Base-by-base conservation (phyloP, 2,797 vertebrate genomes). In the Enteromius argenteus region DNA sequence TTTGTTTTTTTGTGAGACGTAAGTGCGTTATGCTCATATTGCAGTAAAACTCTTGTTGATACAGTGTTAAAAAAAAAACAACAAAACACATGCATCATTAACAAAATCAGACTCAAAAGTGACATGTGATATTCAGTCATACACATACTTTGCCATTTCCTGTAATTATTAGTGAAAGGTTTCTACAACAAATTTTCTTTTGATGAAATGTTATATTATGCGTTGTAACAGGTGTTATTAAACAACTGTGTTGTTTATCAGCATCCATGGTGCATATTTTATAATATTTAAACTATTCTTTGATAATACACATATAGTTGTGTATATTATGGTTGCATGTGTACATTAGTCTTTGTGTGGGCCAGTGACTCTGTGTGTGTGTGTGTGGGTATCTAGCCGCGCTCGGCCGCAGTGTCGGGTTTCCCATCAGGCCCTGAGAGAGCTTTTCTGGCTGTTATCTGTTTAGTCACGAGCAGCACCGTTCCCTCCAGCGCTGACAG, bases 361-460 rank as follows among this genome's bases (percentile, higher is more conserved):
- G 64, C 51, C 53, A 9, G 6, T 3, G 51, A 66, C 49, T 74
- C 27, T 68, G 39, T 84, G 69, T 86, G 49, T 66, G 46, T 80
- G 62, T 71, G 66, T 74, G 44, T 68, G 15, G 42, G 51, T 76
- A 53, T 84, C 56, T 73, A 42, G 30, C 37, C 35, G 17, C 71
- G 60, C 62, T 64, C 51, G 17, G 37, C 71, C 39, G 51, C 32
- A 83, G 51, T 82, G 60, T 85, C 62, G 19, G 39, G 73, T 87
- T 73, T 83, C 76, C 64, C 64, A 74, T 58, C 67, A 79, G 83
- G 49, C 32, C 46, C 46, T 46, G 56, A 75, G 72, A 75, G 80
- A 82, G 80, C 71, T 32, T 82, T 56, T 58, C 79, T 79, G 82
- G 10, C 68, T 71, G 60, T 76, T 82, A 82, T 85, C 44, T 71